These are phyloP conservation scores for Mya arenaria DNA, from an alignment of 1,140 invertebrate genomes.

Conservation along the genomic window DNA sequence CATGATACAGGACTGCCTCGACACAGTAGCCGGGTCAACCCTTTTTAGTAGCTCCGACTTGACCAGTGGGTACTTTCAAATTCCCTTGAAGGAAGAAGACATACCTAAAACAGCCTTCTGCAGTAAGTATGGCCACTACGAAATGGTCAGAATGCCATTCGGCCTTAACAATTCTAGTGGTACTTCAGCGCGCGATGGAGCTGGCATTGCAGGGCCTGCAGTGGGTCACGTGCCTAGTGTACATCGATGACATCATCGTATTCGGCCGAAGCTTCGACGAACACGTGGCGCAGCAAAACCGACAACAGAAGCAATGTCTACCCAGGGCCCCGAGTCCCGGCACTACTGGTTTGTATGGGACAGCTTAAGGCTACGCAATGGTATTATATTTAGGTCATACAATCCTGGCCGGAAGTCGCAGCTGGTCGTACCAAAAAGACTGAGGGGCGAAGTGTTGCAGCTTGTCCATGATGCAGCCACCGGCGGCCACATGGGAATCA, in stretches of 20 bases:
- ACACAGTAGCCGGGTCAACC: too few relatives aligned
- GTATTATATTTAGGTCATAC: background rate
- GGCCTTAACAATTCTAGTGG: background rate
- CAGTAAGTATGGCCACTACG: background rate
- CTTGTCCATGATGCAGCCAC: conserved; percentile 22
- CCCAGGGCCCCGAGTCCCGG: background rate
- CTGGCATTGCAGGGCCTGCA: conserved; percentile 3
- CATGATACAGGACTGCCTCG: too few relatives aligned
- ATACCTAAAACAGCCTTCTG: too few relatives aligned
- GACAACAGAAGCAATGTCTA: conserved; percentile 20
- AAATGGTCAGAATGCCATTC: background rate
- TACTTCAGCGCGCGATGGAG: conserved; percentile 31
- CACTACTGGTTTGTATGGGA: conserved; percentile 30
- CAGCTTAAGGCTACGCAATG: conserved; percentile 3
- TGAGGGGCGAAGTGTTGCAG: conserved; percentile 2
- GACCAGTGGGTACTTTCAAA: too few relatives aligned
- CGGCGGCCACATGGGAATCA: conserved; percentile 30
- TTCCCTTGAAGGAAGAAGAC: too few relatives aligned
- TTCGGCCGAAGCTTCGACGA: background rate
- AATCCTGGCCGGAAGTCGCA: background rate
- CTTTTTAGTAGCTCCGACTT: too few relatives aligned
- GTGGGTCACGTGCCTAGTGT: conserved; percentile 31
- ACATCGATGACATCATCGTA: conserved; percentile 37
- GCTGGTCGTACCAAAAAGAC: background rate
- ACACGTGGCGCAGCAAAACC: conserved; percentile 4